These are phyloP conservation scores for Aphaenogaster rudis DNA, from an alignment of 1,140 invertebrate species.

Conservation along the genomic window DNA sequence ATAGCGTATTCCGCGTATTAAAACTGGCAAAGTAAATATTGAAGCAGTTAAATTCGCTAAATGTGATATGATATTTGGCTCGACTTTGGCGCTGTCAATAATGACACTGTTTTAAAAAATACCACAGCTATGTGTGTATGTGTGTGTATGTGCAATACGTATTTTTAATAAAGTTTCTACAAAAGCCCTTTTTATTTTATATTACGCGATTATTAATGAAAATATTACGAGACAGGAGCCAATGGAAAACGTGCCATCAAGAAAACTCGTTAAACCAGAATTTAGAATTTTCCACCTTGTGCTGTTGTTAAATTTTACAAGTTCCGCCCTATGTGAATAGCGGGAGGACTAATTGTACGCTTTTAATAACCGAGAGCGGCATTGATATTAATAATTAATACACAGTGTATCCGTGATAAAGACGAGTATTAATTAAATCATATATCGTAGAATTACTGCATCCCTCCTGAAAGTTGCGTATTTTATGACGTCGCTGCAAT, in stretches of 20 bases:
- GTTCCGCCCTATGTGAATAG: constrained; percentile 16
- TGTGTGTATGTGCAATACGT: neutral
- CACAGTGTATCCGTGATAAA: constrained; percentile 26
- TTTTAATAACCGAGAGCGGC: constrained; percentile 17
- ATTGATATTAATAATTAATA: constrained; percentile 43
- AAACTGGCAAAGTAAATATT: constrained; percentile 17
- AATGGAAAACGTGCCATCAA: constrained; percentile 28
- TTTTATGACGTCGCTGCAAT: neutral
- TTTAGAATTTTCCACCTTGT: constrained; percentile 32
- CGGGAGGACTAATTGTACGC: neutral
- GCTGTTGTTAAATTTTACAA: constrained; percentile 45
- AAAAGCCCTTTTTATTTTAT: constrained; percentile 11
- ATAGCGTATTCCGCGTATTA: neutral
- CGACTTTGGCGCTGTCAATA: neutral
- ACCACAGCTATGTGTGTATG: neutral
- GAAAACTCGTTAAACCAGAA: neutral
- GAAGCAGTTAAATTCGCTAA: constrained; percentile 27
- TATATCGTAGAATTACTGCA: constrained; percentile 13
- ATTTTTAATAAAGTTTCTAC: constrained; percentile 48
- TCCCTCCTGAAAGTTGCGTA: neutral
- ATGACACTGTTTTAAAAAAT: constrained; percentile 3
- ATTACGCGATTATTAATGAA: constrained; percentile 28
- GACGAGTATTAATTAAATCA: constrained; percentile 26
- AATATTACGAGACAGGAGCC: neutral
- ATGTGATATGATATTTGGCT: neutral